phyloP scores from a whole-genome alignment of 1,140 invertebrate species.

The Tachypleus tridentatus region DNA sequence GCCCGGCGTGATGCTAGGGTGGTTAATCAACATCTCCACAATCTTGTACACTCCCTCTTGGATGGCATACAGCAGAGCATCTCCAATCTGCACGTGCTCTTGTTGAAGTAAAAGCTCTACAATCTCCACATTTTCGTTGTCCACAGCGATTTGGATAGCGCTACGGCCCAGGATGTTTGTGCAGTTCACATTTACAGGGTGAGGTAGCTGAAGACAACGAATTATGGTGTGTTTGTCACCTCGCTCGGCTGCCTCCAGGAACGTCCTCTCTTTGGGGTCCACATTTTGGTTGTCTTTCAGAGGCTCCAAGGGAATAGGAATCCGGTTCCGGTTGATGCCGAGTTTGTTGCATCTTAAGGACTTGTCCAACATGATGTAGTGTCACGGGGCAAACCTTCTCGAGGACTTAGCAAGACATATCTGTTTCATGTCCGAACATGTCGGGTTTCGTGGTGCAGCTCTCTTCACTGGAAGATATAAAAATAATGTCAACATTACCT shows the following conservation, averaged over 20 bases:
- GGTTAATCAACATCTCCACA: constrained; percentile 46
- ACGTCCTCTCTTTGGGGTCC: constrained; percentile 37
- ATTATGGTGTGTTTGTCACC: constrained; percentile 42
- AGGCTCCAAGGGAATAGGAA: constrained; percentile 19
- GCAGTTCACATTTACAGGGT: constrained; percentile 43
- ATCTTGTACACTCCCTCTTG: constrained; percentile 42
- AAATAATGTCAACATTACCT: no score
- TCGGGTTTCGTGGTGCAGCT: no score
- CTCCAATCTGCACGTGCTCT: constrained; percentile 37
- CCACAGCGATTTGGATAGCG: constrained; percentile 41
- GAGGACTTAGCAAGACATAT: no score
- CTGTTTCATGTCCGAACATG: no score
- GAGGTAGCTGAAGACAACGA: constrained; percentile 36
- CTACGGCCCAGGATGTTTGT: constrained; percentile 44
- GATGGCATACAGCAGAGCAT: constrained; percentile 40
- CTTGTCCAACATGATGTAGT: no score
- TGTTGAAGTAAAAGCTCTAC: constrained; percentile 37
- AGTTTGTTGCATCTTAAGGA: no score
- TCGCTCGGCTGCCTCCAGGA: constrained; percentile 44
- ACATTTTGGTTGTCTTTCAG: constrained; percentile 31
- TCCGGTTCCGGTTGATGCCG: constrained; percentile 7
- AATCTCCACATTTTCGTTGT: constrained; percentile 39
- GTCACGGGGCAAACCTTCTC: no score
- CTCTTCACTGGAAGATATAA: no score
- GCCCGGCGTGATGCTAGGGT: constrained; percentile 38